Evolutionary conservation across 2,113 vertebrate genomes (phyloP), one percentile per base, ranked within the genome.

Genomic region (Orthonyx spaldingii): DNA sequence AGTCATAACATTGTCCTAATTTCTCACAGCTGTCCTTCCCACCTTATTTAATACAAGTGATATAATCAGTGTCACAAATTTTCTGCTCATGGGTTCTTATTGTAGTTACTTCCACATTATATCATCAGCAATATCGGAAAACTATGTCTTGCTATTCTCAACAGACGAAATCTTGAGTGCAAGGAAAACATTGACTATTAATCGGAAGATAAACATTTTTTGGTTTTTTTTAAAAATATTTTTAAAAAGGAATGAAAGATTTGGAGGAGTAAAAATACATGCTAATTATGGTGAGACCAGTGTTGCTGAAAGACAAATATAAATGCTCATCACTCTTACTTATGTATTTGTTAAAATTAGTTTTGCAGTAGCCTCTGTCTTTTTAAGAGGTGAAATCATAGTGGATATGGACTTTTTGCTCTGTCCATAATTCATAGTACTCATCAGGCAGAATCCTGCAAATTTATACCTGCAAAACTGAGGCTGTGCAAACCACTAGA

Each of bases 1-100:
- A 95, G n/a, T 71, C 56, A 81, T 92, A 90, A 77, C 53, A 87
- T 60, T 74, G 81, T 89, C 74, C 63, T 94, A 90, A 93, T 94
- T 96, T 84, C 60, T 78, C 65, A 69, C 39, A 83, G 69, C 74
- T 92, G 55, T 84, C 74, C 66, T 86, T 92, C 83, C 70, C 70
- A 87, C 56, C 63, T 82, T 93, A 47, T 87, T 92, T 86, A 96
- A 83, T 76, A 95, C 70, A 89, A 95, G 90, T 93, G 61, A 94
- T 69, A 90, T 93, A 95, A 95, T 95, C 83, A 85, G 63, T 96
- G 94, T 87, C 84, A 94, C 60, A 57, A 69, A 89, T 55, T 94
- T 71, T 93, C 87, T 93, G 60, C 95, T 93, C 1, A 2, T 52
- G 79, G 72, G 44, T 93, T 96, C 76, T 95, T 94, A 80, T 93